Evolutionary conservation across 2,797 vertebrate species (phyloP).

Genomic region (Oreochromis grahami): DNA sequence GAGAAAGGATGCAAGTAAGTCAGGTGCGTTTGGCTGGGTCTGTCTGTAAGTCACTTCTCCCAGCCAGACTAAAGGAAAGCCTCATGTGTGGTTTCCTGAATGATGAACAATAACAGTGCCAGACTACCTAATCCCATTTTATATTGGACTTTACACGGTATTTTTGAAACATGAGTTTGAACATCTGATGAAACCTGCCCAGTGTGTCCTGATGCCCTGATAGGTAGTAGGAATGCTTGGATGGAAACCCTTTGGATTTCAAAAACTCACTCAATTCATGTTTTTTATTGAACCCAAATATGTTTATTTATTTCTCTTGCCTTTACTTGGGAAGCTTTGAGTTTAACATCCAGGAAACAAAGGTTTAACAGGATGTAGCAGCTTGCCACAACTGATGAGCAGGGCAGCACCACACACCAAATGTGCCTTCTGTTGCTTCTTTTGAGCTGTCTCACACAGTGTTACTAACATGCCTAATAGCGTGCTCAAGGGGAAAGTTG

Average conservation of each 20-base stretch:
- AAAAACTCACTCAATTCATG: background rate
- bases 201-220: background rate
- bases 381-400: slow-evolving; percentile 32
- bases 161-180: background rate
- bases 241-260: background rate
- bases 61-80: background rate
- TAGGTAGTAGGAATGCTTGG: background rate
- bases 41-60: background rate
- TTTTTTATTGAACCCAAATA: background rate
- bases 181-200: background rate
- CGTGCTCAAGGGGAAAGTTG: background rate
- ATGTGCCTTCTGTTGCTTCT: slow-evolving; percentile 34
- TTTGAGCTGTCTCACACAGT: background rate
- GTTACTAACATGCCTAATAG: background rate
- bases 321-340: background rate
- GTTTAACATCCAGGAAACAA: background rate
- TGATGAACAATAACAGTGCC: background rate
- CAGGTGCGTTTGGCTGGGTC: background rate
- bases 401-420: slow-evolving; percentile 6
- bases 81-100: background rate
- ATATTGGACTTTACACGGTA: background rate
- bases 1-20: background rate
- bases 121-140: background rate
- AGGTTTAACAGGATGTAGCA: slow-evolving; percentile 31
- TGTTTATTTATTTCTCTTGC: background rate